These are phyloP conservation scores for Pomatorhinus ruficollis DNA, from an alignment of 2,113 vertebrate species.

Conservation along the genomic window DNA sequence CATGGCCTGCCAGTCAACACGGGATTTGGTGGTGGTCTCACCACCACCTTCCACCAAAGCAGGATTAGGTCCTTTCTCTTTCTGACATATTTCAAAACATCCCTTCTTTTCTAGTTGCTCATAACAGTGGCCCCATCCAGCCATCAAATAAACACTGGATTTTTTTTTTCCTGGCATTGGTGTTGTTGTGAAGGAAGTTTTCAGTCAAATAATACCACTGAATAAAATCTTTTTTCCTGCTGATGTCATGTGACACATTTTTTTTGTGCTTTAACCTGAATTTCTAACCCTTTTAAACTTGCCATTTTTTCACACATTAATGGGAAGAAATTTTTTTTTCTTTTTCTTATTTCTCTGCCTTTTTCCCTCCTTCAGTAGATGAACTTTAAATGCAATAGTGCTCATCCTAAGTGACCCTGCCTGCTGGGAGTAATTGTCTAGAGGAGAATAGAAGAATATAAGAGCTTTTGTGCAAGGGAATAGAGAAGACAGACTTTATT, in stretches of 20 bases:
- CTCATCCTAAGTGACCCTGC: conserved; percentile 69
- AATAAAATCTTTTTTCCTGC: conserved; percentile 19
- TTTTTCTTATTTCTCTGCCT: background rate
- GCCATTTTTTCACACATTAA: conserved; percentile 17
- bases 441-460: conserved; percentile 67
- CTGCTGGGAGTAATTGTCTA: conserved; percentile 74
- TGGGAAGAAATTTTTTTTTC: conserved; percentile 38
- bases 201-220: background rate
- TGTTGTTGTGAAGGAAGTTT: background rate
- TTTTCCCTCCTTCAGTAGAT: conserved; percentile 35
- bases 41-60: background rate
- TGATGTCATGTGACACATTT: background rate
- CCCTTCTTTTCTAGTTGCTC: background rate
- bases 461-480: conserved; percentile 71
- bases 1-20: rapidly evolving
- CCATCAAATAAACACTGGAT: background rate
- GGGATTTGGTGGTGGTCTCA: background rate
- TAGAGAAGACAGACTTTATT: conserved; percentile 74
- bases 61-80: conserved; percentile 11
- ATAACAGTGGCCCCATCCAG: background rate
- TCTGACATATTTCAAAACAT: background rate
- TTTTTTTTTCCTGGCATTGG: background rate
- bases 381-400: conserved; percentile 69
- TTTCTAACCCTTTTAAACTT: conserved; percentile 68
- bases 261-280: conserved; percentile 41